phyloP scores from a whole-genome alignment of 2,797 vertebrate species.

The Microctenopoma lineatum region DNA sequence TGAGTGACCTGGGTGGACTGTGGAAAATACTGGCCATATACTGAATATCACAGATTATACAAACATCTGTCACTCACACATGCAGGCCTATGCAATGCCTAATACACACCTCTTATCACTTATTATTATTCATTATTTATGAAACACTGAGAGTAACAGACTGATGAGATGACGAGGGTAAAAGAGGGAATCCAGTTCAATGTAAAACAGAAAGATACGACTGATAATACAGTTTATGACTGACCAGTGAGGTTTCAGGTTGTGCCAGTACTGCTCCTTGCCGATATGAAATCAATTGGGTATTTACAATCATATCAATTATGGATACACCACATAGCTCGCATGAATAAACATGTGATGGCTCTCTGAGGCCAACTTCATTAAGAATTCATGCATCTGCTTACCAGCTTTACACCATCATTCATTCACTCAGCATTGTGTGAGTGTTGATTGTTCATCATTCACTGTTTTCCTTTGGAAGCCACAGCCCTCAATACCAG shows the following conservation, averaged over 20 bases:
- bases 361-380: conserved; percentile 45
- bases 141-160: conserved; percentile 1
- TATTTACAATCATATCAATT: conserved; percentile 26
- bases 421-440: background rate
- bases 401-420: conserved; percentile 19
- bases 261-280: conserved; percentile 13
- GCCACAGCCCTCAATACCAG: background rate
- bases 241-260: no score
- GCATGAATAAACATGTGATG: conserved; percentile 15
- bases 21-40: no score
- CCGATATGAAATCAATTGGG: background rate
- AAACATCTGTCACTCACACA: no score
- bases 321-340: conserved; percentile 16
- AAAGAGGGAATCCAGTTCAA: no score
- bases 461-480: background rate
- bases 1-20: no score
- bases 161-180: background rate
- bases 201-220: no score
- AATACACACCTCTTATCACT: no score
- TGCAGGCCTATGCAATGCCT: no score
- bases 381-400: conserved; percentile 37
- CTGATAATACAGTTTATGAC: no score
- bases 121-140: background rate
- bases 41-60: no score
- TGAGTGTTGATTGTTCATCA: background rate